phyloP scores from a whole-genome alignment of 2,888 invertebrate species.

The Alviniconcha strummeri region DNA sequence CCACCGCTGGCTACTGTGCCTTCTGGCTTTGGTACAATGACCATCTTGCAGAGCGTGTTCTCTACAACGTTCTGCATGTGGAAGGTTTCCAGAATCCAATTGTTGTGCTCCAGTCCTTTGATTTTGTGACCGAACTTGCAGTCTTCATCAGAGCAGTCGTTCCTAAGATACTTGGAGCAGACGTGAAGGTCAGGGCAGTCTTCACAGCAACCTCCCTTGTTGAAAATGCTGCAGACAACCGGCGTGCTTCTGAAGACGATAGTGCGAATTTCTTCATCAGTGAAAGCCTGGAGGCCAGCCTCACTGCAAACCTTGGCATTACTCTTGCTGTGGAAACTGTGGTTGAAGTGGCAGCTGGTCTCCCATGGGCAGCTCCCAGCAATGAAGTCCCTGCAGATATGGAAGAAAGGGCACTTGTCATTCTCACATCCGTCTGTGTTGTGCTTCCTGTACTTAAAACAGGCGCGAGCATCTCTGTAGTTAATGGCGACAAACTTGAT shows the following conservation, averaged over 20 bases:
- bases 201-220: conserved; percentile 3
- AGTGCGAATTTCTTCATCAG: conserved; percentile 18
- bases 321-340: conserved; percentile 18
- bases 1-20: not conserved
- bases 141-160: not conserved
- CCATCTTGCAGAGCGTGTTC: not conserved
- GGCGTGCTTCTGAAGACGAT: conserved; percentile 14
- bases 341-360: conserved; percentile 6
- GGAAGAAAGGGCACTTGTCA: conserved; percentile 1
- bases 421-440: conserved; percentile 11
- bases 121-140: conserved; percentile 10
- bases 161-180: not conserved
- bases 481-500: conserved; percentile 16
- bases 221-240: conserved; percentile 9
- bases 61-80: not conserved
- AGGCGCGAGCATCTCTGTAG: not conserved
- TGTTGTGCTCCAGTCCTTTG: conserved; percentile 12
- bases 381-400: conserved; percentile 22
- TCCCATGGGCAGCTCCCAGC: conserved; percentile 10
- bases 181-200: conserved; percentile 27
- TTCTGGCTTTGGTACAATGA: not conserved
- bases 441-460: conserved; percentile 21
- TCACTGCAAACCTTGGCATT: conserved; percentile 1
- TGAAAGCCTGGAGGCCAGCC: conserved; percentile 5
- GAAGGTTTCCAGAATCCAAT: conserved; percentile 13